Percentiles rank a stretch among this genome's conserved stretches.
These are phyloP conservation scores for Proisotoma minuta DNA, from an alignment of 2,888 invertebrate species.

Conservation along the genomic window DNA sequence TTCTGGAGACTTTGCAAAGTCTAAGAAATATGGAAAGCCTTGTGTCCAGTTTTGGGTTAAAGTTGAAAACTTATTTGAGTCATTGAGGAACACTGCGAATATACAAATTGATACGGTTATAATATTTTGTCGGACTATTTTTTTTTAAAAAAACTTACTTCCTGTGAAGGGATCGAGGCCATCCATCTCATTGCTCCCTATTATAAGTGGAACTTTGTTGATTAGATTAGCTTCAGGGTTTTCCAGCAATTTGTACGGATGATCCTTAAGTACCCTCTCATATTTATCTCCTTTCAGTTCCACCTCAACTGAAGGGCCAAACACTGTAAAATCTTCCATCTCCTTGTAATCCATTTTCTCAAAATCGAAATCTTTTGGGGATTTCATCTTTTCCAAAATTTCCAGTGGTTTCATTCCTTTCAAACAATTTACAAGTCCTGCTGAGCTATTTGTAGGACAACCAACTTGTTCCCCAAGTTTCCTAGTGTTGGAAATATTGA, in stretches of 20 bases:
- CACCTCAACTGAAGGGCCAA: slow-evolving; percentile 35
- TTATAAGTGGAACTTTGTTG: neutral
- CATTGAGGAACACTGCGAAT: slow-evolving; percentile 18
- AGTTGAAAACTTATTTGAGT: slow-evolving; percentile 15
- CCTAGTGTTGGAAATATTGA: too few relatives aligned
- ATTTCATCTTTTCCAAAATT: slow-evolving; percentile 21
- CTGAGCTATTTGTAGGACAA: slow-evolving; percentile 33
- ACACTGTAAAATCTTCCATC: slow-evolving; percentile 10
- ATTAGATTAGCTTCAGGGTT: neutral
- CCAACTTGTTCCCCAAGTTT: slow-evolving; percentile 30
- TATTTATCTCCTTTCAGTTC: slow-evolving; percentile 23
- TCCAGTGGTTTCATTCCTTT: slow-evolving; percentile 24
- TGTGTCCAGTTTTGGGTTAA: slow-evolving; percentile 30
- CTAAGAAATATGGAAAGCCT: slow-evolving; percentile 16
- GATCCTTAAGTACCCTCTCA: slow-evolving; percentile 28
- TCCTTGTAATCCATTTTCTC: slow-evolving; percentile 15
- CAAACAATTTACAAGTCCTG: slow-evolving; percentile 33
- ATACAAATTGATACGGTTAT: neutral
- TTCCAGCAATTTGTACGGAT: slow-evolving; percentile 26
- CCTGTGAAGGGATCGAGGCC: neutral
- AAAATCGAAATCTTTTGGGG: neutral
- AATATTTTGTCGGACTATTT: neutral
- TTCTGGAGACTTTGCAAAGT: slow-evolving; percentile 24
- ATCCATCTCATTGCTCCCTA: neutral
- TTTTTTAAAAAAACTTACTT: neutral